Evolutionary conservation across 2,888 invertebrate species (phyloP).

Genomic region (Calameuta idolon): DNA sequence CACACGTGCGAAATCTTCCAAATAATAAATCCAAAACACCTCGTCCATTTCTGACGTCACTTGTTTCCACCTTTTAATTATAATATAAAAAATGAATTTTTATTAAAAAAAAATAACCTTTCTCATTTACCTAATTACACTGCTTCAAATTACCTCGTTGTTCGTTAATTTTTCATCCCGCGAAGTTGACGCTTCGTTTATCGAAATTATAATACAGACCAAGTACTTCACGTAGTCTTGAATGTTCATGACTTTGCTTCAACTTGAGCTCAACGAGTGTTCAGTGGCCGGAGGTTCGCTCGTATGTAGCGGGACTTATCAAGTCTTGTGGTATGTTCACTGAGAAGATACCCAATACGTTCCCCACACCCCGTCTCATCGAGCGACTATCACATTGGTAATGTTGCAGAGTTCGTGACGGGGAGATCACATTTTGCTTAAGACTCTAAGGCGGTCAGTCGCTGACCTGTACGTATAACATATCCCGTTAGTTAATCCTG

Average conservation of each 20-base stretch:
- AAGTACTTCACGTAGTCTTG: constrained; percentile 54
- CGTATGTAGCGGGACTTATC: constrained; percentile 2
- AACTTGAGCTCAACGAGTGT: constrained; percentile 1
- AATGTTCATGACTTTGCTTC: constrained; percentile 54
- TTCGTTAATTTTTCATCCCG: background rate
- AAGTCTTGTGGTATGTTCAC: background rate
- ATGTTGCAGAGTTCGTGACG: background rate
- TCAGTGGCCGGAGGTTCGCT: constrained; percentile 2
- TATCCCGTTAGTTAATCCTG: constrained; percentile 48
- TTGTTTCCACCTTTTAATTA: constrained; percentile 6
- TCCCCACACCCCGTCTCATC: background rate
- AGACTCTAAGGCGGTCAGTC: constrained; percentile 33
- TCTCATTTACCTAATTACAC: background rate
- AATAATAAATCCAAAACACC: constrained; percentile 55
- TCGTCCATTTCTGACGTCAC: constrained; percentile 37
- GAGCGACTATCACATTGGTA: background rate
- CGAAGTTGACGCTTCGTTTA: background rate
- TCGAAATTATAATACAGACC: constrained; percentile 38
- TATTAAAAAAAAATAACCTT: constrained; percentile 14
- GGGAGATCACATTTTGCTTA: background rate
- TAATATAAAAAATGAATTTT: background rate
- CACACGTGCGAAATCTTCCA: constrained; percentile 54
- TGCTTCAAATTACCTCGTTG: background rate
- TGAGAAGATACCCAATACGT: background rate
- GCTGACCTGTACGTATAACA: constrained; percentile 33